phyloP scores from a whole-genome alignment of 2,797 vertebrate species.

The Kryptopterus vitreolus region DNA sequence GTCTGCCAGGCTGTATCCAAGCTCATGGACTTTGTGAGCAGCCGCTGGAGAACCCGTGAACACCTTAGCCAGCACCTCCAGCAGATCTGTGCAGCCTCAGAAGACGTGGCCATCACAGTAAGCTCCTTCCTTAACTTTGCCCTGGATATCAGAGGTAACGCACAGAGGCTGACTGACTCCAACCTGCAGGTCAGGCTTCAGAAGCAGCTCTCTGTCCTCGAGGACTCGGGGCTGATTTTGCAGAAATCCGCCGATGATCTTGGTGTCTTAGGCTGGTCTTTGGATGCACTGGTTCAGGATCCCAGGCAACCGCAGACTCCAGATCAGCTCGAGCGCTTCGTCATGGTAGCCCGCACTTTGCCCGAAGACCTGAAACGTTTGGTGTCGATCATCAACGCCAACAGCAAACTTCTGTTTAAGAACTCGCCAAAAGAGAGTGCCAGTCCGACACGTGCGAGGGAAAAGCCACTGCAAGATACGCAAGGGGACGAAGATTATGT shows the following conservation, averaged over 20 bases:
- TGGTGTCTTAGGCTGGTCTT: conserved; percentile 76
- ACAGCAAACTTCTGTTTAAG: conserved; percentile 89
- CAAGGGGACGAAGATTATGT: conserved; percentile 80
- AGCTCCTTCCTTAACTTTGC: conserved; percentile 83
- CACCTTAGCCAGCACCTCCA: conserved; percentile 80
- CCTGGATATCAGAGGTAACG: conserved; percentile 73
- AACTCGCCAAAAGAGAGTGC: conserved; percentile 57
- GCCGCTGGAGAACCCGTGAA: conserved; percentile 83
- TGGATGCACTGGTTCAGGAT: conserved; percentile 77
- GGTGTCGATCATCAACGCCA: conserved; percentile 90
- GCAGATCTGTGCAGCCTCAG: conserved; percentile 77
- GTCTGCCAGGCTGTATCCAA: conserved; percentile 76
- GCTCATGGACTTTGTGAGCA: conserved; percentile 91
- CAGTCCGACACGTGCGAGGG: conserved; percentile 49
- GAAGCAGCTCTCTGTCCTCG: conserved; percentile 83
- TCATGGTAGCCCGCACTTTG: conserved; percentile 86
- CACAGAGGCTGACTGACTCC: conserved; percentile 72
- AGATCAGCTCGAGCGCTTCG: conserved; percentile 89
- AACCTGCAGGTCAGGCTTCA: conserved; percentile 83
- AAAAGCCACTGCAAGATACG: conserved; percentile 50
- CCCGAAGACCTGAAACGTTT: conserved; percentile 91
- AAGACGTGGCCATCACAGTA: conserved; percentile 74
- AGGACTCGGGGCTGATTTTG: conserved; percentile 82
- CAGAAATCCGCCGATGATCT: conserved; percentile 77
- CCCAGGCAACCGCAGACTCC: conserved; percentile 71